Evolutionary conservation across 2,113 vertebrate species (phyloP).

Genomic region (Hydrolagus affinis): DNA sequence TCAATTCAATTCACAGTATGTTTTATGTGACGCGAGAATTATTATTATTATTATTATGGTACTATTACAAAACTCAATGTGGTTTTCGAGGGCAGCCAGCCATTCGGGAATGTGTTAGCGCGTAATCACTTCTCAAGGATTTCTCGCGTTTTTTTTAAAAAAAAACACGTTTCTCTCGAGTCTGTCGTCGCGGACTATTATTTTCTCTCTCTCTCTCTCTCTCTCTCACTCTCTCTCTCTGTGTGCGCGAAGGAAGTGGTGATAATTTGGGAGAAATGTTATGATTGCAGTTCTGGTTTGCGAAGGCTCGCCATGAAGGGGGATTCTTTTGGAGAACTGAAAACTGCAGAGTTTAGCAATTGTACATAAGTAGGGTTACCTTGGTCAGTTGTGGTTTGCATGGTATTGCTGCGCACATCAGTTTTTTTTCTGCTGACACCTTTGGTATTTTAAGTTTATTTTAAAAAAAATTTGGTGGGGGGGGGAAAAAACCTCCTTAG

Average conservation of each 20-base stretch:
- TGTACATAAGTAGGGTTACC: constrained; percentile 13
- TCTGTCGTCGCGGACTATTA: too few relatives aligned
- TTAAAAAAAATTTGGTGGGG: too few relatives aligned
- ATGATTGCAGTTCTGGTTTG: constrained; percentile 26
- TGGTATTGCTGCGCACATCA: constrained; percentile 22
- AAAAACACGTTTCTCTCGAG: constrained; percentile 8
- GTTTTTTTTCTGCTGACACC: constrained; percentile 21
- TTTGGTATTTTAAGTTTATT: constrained; percentile 22
- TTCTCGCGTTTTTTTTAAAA: too few relatives aligned
- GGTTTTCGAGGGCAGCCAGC: too few relatives aligned
- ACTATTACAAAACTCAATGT: too few relatives aligned
- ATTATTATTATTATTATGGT: too few relatives aligned
- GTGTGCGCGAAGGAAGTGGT: constrained; percentile 30
- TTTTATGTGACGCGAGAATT: too few relatives aligned
- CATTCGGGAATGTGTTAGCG: too few relatives aligned
- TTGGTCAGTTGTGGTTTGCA: constrained; percentile 3
- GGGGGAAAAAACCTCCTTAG: not conserved
- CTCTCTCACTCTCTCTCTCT: too few relatives aligned
- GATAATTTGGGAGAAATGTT: constrained; percentile 15
- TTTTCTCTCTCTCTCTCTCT: too few relatives aligned
- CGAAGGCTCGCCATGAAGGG: not conserved
- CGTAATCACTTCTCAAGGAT: too few relatives aligned
- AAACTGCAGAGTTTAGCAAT: constrained; percentile 17
- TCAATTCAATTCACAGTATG: too few relatives aligned
- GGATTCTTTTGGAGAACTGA: constrained; percentile 26